Evolutionary conservation across 2,113 vertebrate genomes (phyloP), one percentile per base, ranked within the genome.

Genomic region (Scortum barcoo): DNA sequence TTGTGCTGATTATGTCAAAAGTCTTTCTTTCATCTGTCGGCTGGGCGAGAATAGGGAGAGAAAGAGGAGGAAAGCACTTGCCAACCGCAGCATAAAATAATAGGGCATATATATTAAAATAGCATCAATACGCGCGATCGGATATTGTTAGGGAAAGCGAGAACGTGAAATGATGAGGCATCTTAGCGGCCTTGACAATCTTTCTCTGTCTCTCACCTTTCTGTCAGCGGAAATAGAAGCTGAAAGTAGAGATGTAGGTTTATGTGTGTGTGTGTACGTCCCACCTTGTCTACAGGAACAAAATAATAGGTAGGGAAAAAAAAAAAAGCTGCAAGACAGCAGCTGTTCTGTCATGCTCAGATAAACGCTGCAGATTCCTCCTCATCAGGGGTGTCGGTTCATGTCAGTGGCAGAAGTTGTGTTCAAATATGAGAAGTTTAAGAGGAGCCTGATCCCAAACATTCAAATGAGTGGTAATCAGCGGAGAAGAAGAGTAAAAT

Each of bases 1-100:
- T 67, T 92, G 89, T 91, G 84, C 93, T 89, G 89, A 94, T 90
- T 92, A 84, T 88, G 91, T 93, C 91, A 91, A 82, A 83, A 87
- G 63, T 83, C 71, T 79, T 63, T 58, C 67, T 91, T 88, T 88
- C 54, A 78, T 85, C 71, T 82, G 81, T 82, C 73, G 40, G 84
- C 0, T n/a, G 4, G 67, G 48, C 16, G 63, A 78, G 24, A 77
- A 60, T n/a, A 54, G 19, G 14, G 51, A 71, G 48, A 77, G 58
- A 54, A 72, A 70, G 4, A 81, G 36, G 50, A 76, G 38, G 46
- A 56, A 62, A 74, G 63, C 28, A 48, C 46, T 69, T 72, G 63
- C 73, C 80, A 83, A 80, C 62, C 65, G 80, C 73, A 77, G 75
- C 75, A 78, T 42, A 78, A 86, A 90, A 89, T 87, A 90, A 83